phyloP scores from a whole-genome alignment of 2,113 vertebrate species.

The Carettochelys insculpta region DNA sequence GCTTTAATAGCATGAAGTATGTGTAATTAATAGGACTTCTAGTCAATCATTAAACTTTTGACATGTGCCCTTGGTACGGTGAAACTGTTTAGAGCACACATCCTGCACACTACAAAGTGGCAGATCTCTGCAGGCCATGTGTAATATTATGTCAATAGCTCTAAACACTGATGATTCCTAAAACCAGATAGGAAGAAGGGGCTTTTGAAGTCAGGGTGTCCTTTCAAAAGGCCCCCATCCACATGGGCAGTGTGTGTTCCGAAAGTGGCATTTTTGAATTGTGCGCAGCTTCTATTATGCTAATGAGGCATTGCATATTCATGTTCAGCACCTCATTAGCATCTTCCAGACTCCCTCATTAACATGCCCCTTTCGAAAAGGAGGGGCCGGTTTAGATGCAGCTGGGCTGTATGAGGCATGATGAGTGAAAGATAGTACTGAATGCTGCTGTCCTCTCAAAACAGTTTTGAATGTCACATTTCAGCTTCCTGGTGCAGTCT shows the following conservation, averaged over 20 bases:
- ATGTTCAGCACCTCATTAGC: too few species aligned
- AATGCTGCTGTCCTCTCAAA: background rate
- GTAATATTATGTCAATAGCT: background rate
- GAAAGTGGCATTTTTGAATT: too few species aligned
- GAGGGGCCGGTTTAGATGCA: too few species aligned
- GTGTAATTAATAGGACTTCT: slow-evolving; percentile 65
- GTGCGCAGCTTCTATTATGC: too few species aligned
- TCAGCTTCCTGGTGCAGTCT: background rate
- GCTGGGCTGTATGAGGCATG: rapidly evolving
- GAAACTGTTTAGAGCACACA: slow-evolving; percentile 12
- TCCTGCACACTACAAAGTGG: background rate
- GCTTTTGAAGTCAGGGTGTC: too few species aligned
- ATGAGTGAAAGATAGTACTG: rapidly evolving
- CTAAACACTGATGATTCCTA: rapidly evolving
- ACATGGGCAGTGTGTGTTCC: too few species aligned
- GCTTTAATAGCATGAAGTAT: slow-evolving; percentile 30
- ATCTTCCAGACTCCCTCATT: too few species aligned
- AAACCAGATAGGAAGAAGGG: too few species aligned
- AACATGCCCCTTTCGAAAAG: too few species aligned
- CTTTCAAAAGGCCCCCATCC: too few species aligned
- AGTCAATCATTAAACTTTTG: slow-evolving; percentile 54
- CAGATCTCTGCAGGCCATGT: background rate
- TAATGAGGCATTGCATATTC: too few species aligned
- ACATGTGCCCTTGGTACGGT: background rate
- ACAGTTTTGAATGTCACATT: background rate